These are phyloP conservation scores for Andrena flavipes DNA, from an alignment of 2,888 invertebrate genomes.

Conservation along the genomic window DNA sequence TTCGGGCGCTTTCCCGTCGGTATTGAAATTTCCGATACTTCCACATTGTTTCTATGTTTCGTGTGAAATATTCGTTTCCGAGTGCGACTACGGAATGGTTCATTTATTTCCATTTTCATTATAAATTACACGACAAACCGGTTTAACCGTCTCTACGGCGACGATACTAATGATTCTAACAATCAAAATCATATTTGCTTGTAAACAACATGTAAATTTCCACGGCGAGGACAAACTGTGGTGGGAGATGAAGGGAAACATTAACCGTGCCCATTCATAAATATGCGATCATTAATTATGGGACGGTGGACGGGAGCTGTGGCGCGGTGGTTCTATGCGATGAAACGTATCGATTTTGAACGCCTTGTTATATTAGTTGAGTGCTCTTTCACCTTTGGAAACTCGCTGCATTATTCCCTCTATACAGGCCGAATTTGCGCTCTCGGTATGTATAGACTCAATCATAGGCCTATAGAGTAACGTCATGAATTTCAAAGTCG, in stretches of 20 bases:
- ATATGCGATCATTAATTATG: constrained; percentile 57
- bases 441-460: too few species aligned
- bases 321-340: not conserved
- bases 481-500: too few species aligned
- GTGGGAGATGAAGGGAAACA: constrained; percentile 9
- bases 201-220: constrained; percentile 56
- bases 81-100: too few species aligned
- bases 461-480: too few species aligned
- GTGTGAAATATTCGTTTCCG: not conserved
- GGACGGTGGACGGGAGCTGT: constrained; percentile 34
- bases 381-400: too few species aligned
- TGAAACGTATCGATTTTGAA: constrained; percentile 47
- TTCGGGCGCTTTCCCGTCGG: not conserved
- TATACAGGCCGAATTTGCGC: too few species aligned
- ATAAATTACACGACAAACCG: constrained; percentile 14
- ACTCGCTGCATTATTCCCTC: too few species aligned
- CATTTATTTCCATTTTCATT: not conserved
- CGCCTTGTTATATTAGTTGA: too few species aligned
- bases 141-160: constrained; percentile 21
- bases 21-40: not conserved
- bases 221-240: not conserved
- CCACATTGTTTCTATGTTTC: not conserved
- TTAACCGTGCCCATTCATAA: constrained; percentile 54
- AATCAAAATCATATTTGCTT: constrained; percentile 57
- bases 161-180: constrained; percentile 55